Evolutionary conservation across 2,888 invertebrate species (phyloP).

Genomic region (Nemapogon koenigi): DNA sequence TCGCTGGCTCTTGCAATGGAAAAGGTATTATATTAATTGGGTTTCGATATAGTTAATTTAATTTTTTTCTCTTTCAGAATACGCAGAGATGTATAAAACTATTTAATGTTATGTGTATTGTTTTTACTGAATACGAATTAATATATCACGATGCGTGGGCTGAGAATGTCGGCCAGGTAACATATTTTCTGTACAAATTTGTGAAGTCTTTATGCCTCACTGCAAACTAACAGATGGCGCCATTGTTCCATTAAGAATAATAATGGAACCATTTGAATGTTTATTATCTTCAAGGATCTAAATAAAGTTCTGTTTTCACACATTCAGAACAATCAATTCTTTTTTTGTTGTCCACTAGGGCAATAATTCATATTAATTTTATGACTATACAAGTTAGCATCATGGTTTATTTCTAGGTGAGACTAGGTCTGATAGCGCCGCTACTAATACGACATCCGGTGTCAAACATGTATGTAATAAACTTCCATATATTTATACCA

Average conservation of each 20-base stretch:
- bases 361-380: constrained; percentile 1
- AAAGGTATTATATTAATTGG: not conserved
- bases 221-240: not conserved
- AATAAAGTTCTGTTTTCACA: no score
- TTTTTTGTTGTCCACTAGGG: no score
- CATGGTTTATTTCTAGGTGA: constrained; percentile 59
- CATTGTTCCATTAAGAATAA: not conserved
- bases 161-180: constrained; percentile 75
- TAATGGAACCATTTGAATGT: not conserved
- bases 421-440: constrained; percentile 72
- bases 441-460: constrained; percentile 71
- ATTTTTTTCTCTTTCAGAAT: constrained; percentile 63
- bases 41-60: not conserved
- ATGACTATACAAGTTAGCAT: no score
- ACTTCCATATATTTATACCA: constrained; percentile 75
- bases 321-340: no score
- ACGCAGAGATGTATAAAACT: constrained; percentile 77
- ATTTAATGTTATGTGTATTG: constrained; percentile 79
- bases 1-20: no score
- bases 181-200: no score
- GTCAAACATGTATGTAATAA: constrained; percentile 70
- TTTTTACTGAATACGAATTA: constrained; percentile 83
- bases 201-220: not conserved
- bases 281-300: no score
- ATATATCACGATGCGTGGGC: constrained; percentile 85